A percentile compares a stretch with the other conserved stretches of the same genome.
Evolutionary conservation across 2,113 vertebrate genomes (phyloP).

Genomic region (Peromyscus polionotus): DNA sequence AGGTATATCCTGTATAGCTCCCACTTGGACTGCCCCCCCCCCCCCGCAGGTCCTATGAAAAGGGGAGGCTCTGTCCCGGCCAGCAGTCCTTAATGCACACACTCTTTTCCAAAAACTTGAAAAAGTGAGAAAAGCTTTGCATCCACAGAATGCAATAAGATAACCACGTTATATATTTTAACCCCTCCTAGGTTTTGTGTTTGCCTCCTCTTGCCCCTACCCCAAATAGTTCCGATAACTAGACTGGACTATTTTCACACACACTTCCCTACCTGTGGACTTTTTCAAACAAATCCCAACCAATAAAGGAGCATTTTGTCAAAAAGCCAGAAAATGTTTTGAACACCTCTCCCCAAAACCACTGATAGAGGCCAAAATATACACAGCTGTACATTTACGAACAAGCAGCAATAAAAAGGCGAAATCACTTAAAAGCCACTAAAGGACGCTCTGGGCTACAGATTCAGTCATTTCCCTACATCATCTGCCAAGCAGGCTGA

Average conservation of each 20-base stretch:
- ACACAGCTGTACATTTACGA: slow-evolving; percentile 79
- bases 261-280: slow-evolving; percentile 62
- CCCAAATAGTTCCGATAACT: slow-evolving; percentile 24
- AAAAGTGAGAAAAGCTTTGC: background rate
- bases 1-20: background rate
- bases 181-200: background rate
- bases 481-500: slow-evolving; percentile 21
- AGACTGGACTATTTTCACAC: slow-evolving; percentile 49
- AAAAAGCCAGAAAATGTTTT: slow-evolving; percentile 73
- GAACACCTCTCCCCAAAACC: slow-evolving; percentile 73
- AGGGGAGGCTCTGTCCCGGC: background rate
- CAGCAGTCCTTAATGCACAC: background rate
- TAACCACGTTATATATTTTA: slow-evolving; percentile 23
- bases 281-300: slow-evolving; percentile 77
- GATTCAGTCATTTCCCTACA: slow-evolving; percentile 52
- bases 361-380: slow-evolving; percentile 79
- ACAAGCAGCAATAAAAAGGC: slow-evolving; percentile 72
- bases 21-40: background rate
- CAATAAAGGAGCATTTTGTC: slow-evolving; percentile 71
- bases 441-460: slow-evolving; percentile 64
- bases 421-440: slow-evolving; percentile 75
- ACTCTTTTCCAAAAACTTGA: background rate
- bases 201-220: slow-evolving; percentile 4
- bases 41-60: background rate
- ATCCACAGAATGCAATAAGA: slow-evolving; percentile 33